Evolutionary conservation across 2,113 vertebrate genomes (phyloP).

Genomic region (Choloepus hoffmanni): DNA sequence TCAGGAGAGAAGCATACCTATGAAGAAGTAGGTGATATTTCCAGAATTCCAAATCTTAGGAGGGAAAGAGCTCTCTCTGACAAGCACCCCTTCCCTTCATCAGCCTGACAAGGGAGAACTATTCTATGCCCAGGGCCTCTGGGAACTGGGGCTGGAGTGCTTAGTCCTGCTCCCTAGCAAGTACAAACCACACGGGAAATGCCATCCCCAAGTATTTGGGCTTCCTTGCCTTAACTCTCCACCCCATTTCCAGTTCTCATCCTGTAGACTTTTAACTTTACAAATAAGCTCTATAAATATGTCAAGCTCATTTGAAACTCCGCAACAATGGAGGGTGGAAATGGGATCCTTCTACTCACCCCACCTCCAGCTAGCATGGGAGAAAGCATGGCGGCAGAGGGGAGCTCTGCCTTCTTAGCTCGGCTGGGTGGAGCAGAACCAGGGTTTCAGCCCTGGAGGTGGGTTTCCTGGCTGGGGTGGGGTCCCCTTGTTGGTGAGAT

Average conservation of each 20-base stretch:
- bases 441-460: constrained; percentile 52
- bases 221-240: background rate
- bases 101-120: background rate
- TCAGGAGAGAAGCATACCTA: background rate
- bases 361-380: background rate
- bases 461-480: constrained; percentile 73
- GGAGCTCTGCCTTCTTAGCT: background rate
- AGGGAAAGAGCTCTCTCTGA: background rate
- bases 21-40: background rate
- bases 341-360: background rate
- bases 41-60: background rate
- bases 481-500: constrained; percentile 66
- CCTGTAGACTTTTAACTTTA: background rate
- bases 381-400: background rate
- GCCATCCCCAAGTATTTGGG: background rate
- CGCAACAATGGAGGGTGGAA: background rate
- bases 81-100: background rate
- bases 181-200: background rate
- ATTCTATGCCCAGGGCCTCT: background rate
- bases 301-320: background rate
- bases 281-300: background rate
- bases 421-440: rapidly evolving
- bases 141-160: background rate
- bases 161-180: background rate
- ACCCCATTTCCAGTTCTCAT: background rate